Conservation (phyloP, 2,888 invertebrate species). For the Spilosoma lubricipeda region DNA sequence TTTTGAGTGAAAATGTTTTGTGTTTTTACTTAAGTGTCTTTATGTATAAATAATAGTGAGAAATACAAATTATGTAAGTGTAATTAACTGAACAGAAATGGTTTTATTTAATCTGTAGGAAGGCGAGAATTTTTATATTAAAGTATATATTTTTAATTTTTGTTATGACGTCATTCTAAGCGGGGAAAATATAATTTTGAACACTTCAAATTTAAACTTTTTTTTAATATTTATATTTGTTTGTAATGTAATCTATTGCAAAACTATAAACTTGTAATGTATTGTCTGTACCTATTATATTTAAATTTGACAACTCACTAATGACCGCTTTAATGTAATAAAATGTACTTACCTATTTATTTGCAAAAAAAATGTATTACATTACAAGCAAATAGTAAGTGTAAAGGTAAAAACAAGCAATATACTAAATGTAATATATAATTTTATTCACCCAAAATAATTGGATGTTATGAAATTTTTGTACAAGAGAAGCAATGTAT, state of each 20-base stretch:
- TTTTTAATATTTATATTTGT: slow-evolving; percentile 20
- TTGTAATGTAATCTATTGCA: slow-evolving; percentile 23
- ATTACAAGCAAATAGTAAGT: slow-evolving; percentile 24
- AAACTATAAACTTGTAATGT: background rate
- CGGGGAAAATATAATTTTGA: background rate
- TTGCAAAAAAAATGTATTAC: background rate
- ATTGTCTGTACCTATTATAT: background rate
- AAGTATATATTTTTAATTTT: slow-evolving; percentile 27
- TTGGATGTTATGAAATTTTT: slow-evolving; percentile 30
- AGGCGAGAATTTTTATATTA: slow-evolving; percentile 28
- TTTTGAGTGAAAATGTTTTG: slow-evolving; percentile 37
- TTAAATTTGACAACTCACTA: background rate
- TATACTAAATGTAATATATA: slow-evolving; percentile 4
- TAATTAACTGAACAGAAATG: slow-evolving; percentile 30
- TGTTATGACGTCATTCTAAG: slow-evolving; percentile 22
- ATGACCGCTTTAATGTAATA: background rate
- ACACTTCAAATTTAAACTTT: background rate
- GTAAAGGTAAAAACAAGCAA: slow-evolving; percentile 11
- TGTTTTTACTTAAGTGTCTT: slow-evolving; percentile 30
- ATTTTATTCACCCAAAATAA: slow-evolving; percentile 30
- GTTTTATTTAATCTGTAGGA: slow-evolving; percentile 44
- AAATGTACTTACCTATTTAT: slow-evolving; percentile 1
- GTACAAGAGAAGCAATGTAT: slow-evolving; percentile 75
- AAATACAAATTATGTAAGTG: slow-evolving; percentile 47
- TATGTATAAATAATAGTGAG: slow-evolving; percentile 51